phyloP scores from a whole-genome alignment of 2,797 vertebrate species.

The Smutsia temminckii region DNA sequence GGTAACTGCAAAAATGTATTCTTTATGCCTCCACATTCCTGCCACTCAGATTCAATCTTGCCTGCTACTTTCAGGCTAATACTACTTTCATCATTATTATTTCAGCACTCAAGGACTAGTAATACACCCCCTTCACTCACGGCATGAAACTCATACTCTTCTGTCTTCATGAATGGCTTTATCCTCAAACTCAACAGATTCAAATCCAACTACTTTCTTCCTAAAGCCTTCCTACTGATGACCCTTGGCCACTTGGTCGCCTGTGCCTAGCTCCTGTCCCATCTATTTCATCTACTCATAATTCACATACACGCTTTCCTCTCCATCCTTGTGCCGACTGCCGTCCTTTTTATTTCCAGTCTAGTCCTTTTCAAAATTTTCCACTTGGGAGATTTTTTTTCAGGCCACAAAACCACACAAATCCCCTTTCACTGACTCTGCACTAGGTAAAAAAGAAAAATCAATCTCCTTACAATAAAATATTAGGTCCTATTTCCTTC shows the following conservation, averaged over 20 bases:
- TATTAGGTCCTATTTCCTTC: background rate
- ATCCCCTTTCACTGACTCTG: background rate
- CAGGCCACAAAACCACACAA: background rate
- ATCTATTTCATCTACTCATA: background rate
- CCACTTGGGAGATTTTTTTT: background rate
- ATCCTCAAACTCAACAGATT: background rate
- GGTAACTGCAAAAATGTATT: background rate
- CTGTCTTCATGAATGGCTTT: background rate
- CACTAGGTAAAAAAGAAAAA: conserved; percentile 5
- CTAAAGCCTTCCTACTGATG: background rate
- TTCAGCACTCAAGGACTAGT: background rate
- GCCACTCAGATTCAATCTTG: background rate
- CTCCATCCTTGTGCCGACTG: background rate
- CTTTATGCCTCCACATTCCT: background rate
- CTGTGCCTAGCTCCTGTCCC: background rate
- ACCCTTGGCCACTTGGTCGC: background rate
- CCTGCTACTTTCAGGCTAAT: background rate
- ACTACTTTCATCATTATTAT: background rate
- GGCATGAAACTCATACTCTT: background rate
- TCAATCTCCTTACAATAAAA: background rate
- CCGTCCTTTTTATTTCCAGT: background rate
- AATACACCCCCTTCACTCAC: background rate
- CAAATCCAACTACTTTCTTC: background rate
- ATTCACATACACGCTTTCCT: background rate
- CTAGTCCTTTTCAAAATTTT: background rate